These are phyloP conservation scores for Acleris literana DNA, from an alignment of 2,888 invertebrate genomes.

Conservation along the genomic window DNA sequence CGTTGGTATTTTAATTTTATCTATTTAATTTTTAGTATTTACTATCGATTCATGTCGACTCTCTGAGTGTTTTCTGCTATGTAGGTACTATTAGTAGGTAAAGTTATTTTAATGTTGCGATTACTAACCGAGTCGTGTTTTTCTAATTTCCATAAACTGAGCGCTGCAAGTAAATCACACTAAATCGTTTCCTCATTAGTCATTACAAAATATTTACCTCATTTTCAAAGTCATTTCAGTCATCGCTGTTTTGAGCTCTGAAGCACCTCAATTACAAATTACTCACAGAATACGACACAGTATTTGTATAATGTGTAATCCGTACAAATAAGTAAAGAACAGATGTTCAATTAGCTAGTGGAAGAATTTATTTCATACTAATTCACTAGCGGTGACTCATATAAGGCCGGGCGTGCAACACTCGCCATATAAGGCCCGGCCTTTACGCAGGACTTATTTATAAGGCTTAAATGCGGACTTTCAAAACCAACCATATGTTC, in stretches of 20 bases:
- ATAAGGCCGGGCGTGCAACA: constrained; percentile 69
- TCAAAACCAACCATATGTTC: constrained; percentile 80
- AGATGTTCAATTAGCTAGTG: constrained; percentile 71
- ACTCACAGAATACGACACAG: constrained; percentile 41
- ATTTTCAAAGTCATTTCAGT: constrained; percentile 6
- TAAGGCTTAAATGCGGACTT: constrained; percentile 78
- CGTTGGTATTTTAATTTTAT: too few relatives aligned
- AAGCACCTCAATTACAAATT: constrained; percentile 32
- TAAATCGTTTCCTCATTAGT: too few relatives aligned
- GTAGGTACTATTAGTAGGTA: too few relatives aligned
- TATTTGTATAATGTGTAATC: constrained; percentile 43
- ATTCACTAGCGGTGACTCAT: constrained; percentile 73
- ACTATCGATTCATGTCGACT: too few relatives aligned
- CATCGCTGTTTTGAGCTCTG: constrained; percentile 1
- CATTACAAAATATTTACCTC: constrained; percentile 6
- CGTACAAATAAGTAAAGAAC: constrained; percentile 52
- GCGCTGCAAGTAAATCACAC: too few relatives aligned
- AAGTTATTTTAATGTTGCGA: too few relatives aligned
- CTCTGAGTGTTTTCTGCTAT: too few relatives aligned
- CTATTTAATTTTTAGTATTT: too few relatives aligned
- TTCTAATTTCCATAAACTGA: too few relatives aligned
- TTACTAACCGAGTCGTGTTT: too few relatives aligned
- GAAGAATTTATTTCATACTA: constrained; percentile 73
- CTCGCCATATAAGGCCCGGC: constrained; percentile 74
- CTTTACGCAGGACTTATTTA: constrained; percentile 77